Evolutionary conservation across 2,888 invertebrate genomes (phyloP).

Genomic region (Amphipyra berbera): DNA sequence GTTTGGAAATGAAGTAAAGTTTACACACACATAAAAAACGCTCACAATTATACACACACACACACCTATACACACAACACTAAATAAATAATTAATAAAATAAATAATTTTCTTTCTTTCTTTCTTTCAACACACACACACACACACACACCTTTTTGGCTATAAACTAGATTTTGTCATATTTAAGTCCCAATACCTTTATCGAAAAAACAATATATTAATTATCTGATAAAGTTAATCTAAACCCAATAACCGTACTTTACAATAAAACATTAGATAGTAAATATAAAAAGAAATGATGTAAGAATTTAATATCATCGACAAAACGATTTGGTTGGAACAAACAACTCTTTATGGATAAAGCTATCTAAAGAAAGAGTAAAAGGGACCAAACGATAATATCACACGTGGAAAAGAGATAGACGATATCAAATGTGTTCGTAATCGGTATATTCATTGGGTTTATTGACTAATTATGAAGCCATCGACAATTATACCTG

Average conservation of each 20-base stretch:
- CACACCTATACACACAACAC: neutral
- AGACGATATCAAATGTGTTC: slow-evolving; percentile 13
- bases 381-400: slow-evolving; percentile 19
- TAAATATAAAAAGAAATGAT: slow-evolving; percentile 33
- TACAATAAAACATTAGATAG: neutral
- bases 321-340: slow-evolving; percentile 19
- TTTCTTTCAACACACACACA: too few species aligned
- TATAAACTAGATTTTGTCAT: neutral
- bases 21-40: slow-evolving; percentile 11
- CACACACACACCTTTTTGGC: neutral
- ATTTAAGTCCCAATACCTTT: neutral
- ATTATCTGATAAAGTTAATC: slow-evolving; percentile 12
- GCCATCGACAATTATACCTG: slow-evolving; percentile 14
- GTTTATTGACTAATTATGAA: slow-evolving; percentile 35
- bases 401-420: slow-evolving; percentile 29
- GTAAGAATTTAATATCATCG: slow-evolving; percentile 10
- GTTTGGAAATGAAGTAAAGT: slow-evolving; percentile 27
- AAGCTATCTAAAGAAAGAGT: slow-evolving; percentile 38
- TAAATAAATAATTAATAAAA: too few species aligned
- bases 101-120: too few species aligned
- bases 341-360: slow-evolving; percentile 40
- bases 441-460: slow-evolving; percentile 16
- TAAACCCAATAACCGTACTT: slow-evolving; percentile 2
- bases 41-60: neutral
- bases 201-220: neutral